Conservation (phyloP, 2,797 vertebrate species). For the Tragelaphus oryx region DNA sequence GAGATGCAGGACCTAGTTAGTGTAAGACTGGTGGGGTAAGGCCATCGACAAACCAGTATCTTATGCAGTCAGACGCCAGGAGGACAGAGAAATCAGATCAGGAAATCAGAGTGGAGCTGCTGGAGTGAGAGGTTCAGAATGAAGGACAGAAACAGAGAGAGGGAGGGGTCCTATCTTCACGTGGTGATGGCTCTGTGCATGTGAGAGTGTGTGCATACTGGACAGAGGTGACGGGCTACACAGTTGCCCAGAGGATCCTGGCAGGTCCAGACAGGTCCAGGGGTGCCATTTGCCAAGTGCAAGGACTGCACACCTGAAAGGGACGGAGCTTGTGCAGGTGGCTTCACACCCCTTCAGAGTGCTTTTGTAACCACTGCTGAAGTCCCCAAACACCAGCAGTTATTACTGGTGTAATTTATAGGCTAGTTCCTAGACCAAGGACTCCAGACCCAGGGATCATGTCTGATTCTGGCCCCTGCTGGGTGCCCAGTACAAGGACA, state of each 20-base stretch:
- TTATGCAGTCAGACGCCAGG: background rate
- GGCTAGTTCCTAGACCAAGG: background rate
- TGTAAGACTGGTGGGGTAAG: background rate
- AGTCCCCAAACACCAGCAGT: background rate
- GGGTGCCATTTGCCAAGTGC: background rate
- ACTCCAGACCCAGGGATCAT: background rate
- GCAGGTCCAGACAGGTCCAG: background rate
- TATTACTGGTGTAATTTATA: background rate
- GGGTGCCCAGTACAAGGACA: background rate
- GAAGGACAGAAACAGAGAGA: background rate
- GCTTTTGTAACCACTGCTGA: background rate
- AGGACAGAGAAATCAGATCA: background rate
- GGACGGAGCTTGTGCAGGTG: background rate
- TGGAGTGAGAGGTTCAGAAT: background rate
- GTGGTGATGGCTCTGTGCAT: accelerated
- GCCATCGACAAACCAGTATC: background rate
- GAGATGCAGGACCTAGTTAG: background rate
- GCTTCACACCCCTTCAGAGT: background rate
- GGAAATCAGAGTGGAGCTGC: background rate
- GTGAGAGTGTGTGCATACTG: no score
- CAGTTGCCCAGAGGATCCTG: background rate
- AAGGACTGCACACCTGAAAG: background rate
- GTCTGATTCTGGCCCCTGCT: background rate
- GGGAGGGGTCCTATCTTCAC: background rate
- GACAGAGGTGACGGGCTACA: background rate